Evolutionary conservation across 2,888 invertebrate genomes (phyloP).

Genomic region (Mythimna albipuncta): DNA sequence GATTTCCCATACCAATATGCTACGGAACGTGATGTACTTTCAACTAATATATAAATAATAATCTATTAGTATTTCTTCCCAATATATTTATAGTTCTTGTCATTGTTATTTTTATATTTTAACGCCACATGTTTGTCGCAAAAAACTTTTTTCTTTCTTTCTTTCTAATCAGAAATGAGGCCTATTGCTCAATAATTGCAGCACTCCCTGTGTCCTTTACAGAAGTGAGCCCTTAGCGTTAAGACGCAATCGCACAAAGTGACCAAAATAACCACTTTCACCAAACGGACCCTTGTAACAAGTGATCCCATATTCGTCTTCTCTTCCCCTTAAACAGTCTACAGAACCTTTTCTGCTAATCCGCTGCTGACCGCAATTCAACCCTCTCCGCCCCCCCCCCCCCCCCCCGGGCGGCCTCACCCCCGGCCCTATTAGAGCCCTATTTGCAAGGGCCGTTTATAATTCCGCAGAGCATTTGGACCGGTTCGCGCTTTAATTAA

Average conservation of each 20-base stretch:
- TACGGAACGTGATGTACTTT: background rate
- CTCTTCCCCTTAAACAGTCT: conserved; percentile 47
- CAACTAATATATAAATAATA: too few relatives aligned
- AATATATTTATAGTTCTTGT: too few relatives aligned
- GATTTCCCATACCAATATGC: background rate
- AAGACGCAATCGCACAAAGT: conserved; percentile 1
- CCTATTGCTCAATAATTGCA: conserved; percentile 10
- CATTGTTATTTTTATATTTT: too few relatives aligned
- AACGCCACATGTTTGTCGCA: too few relatives aligned
- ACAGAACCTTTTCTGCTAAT: conserved; percentile 62
- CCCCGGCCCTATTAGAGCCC: conserved; percentile 56
- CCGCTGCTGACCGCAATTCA: conserved; percentile 63
- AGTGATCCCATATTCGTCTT: conserved; percentile 33
- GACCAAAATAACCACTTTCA: conserved; percentile 1
- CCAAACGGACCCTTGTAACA: conserved; percentile 16
- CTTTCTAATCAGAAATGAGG: too few relatives aligned
- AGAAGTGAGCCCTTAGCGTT: background rate
- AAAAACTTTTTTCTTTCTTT: too few relatives aligned
- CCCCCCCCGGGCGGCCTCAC: background rate
- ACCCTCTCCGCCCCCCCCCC: conserved; percentile 35
- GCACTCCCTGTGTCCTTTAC: too few relatives aligned
- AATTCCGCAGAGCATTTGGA: conserved; percentile 55
- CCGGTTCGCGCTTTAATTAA: conserved; percentile 58
- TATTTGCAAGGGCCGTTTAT: conserved; percentile 59
- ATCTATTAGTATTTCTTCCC: too few relatives aligned